Conservation (phyloP, 1,140 invertebrate species). For the Papilio polytes region DNA sequence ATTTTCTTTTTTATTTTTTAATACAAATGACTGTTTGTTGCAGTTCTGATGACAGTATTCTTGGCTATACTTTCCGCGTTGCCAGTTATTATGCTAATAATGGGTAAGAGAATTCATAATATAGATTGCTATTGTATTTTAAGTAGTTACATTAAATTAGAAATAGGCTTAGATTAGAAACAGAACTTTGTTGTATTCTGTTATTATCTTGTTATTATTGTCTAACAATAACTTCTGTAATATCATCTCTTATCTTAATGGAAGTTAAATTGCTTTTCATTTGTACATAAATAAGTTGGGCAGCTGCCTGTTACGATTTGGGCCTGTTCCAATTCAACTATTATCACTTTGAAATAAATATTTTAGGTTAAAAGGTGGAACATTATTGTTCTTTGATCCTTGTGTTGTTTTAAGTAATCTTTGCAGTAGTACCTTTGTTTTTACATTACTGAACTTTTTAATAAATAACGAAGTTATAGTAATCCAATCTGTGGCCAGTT, state of each 20-base stretch:
- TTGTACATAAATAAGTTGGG: conserved; percentile 8
- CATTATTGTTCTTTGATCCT: too few relatives aligned
- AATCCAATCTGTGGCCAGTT: too few relatives aligned
- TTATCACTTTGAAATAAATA: background rate
- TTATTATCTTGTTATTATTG: background rate
- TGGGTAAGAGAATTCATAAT: conserved; percentile 85
- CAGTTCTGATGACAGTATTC: conserved; percentile 88
- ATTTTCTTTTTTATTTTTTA: background rate
- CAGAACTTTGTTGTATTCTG: background rate
- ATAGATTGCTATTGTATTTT: background rate
- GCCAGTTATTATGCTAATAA: conserved; percentile 89
- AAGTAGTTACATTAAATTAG: too few relatives aligned
- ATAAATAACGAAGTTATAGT: too few relatives aligned
- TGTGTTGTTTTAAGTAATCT: too few relatives aligned
- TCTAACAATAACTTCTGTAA: background rate
- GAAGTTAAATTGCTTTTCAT: conserved; percentile 1
- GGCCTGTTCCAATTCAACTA: background rate
- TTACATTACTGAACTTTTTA: too few relatives aligned
- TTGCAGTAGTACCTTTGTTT: too few relatives aligned
- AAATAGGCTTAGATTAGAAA: background rate
- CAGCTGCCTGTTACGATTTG: background rate
- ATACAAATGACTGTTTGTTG: conserved; percentile 57
- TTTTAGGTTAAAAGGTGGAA: background rate
- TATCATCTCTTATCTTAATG: conserved; percentile 1
- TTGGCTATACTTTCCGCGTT: conserved; percentile 86